Base-by-base conservation (phyloP, 1,140 invertebrate species). In the Vollenhovia emeryi region DNA sequence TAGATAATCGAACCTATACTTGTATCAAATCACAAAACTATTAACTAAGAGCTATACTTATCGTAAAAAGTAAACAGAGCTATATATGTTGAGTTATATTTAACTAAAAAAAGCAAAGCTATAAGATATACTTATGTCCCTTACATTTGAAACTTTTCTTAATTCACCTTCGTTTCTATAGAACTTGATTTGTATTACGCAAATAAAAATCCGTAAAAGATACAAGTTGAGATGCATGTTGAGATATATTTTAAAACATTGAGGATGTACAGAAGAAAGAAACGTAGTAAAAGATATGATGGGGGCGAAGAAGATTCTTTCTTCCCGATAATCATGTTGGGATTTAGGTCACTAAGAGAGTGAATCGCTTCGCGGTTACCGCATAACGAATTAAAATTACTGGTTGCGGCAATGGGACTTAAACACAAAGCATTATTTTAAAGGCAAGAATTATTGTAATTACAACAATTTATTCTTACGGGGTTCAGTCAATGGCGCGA, bases 381-480 rank as follows among this genome's bases (percentile, higher is more conserved):
- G 64, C 80, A 73, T 91, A 90, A 93, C 92, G 88, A 93, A 93
- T 92, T 89, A 89, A 93, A 92, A 93, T 93, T 92, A 69, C 86
- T 48, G 64, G 84, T 87, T 87, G 82, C 85, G 45, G 30, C 18
- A 62, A 33, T 59, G 71, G 82, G 71, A 79, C 79, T 84, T 93
- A 91, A 93, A 93, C 82, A 90, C 89, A 90, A 92, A 93, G 89
- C 85, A 85, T 89, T 86, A 57, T 68, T 85, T 90, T 87, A 88
- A 91, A 91, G 85, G 84, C 89, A 86, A 80, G 87, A 90, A 93
- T 93, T 93, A 93, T 93, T 93, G 88, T 93, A 93, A 93, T 93
- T 93, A 93, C 90, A 91, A 93, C 89, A 92, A 93, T 93, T 93
- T 93, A 93, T 93, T 93, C 91, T 92, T 90, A 48, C 87, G 15